Evolutionary conservation across 1,140 invertebrate species (phyloP), one percentile per base, ranked within the genome.

Genomic region (Bombus haemorrhoidalis): DNA sequence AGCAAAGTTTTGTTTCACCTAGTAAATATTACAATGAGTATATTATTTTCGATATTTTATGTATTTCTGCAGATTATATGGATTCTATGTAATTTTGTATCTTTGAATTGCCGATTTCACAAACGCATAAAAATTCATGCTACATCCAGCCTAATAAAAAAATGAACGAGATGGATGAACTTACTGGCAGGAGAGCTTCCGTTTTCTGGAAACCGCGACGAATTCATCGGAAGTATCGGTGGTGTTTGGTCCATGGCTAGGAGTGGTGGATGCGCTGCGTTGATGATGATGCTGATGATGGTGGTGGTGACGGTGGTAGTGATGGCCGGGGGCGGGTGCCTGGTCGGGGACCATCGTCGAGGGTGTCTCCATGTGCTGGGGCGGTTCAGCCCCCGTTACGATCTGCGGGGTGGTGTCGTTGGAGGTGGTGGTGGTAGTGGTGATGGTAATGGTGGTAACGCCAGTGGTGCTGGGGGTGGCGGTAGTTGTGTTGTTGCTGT

Each of bases 121-220:
- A 18, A 47, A 47, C 6, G 3, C 15, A 47, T 18, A 6, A 18
- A 47, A 47, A 6, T 47, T 47, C 15, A n/a, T n/a, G 15, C 15
- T 1, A 47, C 1, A 25, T 6, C 4, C 12, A 13, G 0, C 13
- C 9, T 0, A 28, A 39, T 1, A 39, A 72, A 39, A 72, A 39
- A 72, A 28, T 15, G 1, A 28, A 39, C 1, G 0, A 43, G 22
- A 10, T 18, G 9, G 57, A 41, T 62, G 32, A 69, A 94, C 95
- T 94, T 89, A 95, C 94, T 94, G 91, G 80, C 88, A 92, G 18
- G 91, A 91, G 64, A 93, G 81, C 82, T 94, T 95, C n/a, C 94
- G 91, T 68, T 92, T 95, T 47, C 91, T 94, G 0, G 92, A 84
- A 37, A 89, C 78, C 0, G 91, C 77, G 1, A 89, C 79, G 34